Evolutionary conservation across 2,797 vertebrate genomes (phyloP), one percentile per base, ranked within the genome.

Genomic region (Fringilla coelebs): DNA sequence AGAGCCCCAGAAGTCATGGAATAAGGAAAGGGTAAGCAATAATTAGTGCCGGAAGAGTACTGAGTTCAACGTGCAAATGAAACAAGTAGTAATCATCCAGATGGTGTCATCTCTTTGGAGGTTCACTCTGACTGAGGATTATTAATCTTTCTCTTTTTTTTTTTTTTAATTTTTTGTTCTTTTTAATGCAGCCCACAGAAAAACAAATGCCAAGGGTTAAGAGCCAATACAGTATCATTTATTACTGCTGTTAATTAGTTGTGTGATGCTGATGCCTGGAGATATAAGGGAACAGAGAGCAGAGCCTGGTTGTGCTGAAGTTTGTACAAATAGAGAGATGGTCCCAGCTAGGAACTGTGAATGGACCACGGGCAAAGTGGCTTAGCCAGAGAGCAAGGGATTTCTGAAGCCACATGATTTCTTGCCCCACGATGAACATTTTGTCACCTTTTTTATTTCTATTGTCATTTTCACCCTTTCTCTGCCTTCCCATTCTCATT

Each of bases 41-140:
- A 97, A 97, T 97, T 97, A 97, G 95, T 87, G 91, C 91, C 82
- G 55, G 93, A 91, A 97, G 93, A 95, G 74, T 96, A 89, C 70
- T 52, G 89, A 95, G 96, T 97, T 96, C 92, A 95, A 89, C 8
- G 21, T 92, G 75, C 87, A 96, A 97, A 97, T 93, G 95, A 93
- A 95, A 96, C 93, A 96, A 97, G 85, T 87, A 96, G 92, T 97
- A 96, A 97, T 96, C 95, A 97, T 93, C 93, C 91, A 96, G 90
- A 90, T 96, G 95, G 94, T 97, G 94, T 96, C 94, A 93, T 94
- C 91, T 95, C 97, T 96, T 96, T 3, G 0, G 93, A 94, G 74
- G 86, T 90, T 76, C 82, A 62, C 25, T 87, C 57, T 94, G 94
- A 81, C 77, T 89, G 91, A 91, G 58, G 79, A 96, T 93, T 96